Base-by-base conservation (phyloP, 2,888 invertebrate genomes). In the Fabriciana adippe region DNA sequence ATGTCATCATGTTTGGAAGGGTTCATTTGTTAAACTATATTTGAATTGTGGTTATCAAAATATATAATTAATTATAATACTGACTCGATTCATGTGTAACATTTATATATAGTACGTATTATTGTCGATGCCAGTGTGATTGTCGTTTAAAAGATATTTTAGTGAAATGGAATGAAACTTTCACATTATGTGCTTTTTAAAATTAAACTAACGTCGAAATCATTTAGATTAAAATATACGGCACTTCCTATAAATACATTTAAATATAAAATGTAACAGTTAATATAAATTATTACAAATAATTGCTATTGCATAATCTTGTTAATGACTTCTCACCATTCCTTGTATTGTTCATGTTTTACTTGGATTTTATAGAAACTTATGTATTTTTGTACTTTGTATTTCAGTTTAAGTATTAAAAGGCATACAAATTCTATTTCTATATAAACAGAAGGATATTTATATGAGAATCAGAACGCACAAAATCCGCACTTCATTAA, bases 301-400 rank as follows among this genome's bases (percentile, higher is more conserved):
- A 72, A 73, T 68, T 69, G 74, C 73, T 72, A 72, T 74, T 68
- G 72, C 73, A 74, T 75, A 68, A 71, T 77, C 72, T 75, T 75
- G 74, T 76, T 75, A 74, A 75, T 75, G 76, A 80, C 82, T 82
- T 82, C 79, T 84, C 82, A 82, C 79, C 86, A 87, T 86, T 87
- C 84, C 84, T 81, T 81, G 76, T 81, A 79, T 79, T 80, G 78
- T 74, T 82, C 77, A 79, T 76, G 75, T 77, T 76, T 76, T 77
- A 71, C 73, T 76, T 77, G 74, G 75, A 74, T 75, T 74, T 74
- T 74, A 77, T 74, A 76, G 72, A 72, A 66, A 74, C 71, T 67
- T 74, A 72, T 71, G 72, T 76, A 75, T 75, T 77, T 78, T 76
- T 77, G 72, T 77, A 76, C 75, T 68, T 72, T 71, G 70, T 75